Base-by-base conservation (phyloP, 2,888 invertebrate species). In the Belgica antarctica region DNA sequence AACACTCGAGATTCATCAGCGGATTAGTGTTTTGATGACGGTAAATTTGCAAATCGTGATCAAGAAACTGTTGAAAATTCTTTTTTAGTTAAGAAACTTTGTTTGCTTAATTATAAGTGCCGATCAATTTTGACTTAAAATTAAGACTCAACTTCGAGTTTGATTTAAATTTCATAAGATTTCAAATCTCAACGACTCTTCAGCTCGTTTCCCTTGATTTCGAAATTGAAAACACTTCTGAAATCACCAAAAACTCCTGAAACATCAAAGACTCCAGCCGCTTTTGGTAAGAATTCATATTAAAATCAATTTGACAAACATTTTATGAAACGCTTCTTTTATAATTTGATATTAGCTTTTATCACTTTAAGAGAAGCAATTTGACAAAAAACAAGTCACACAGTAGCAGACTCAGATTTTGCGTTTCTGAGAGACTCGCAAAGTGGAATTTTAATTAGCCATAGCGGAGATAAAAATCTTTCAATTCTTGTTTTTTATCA, bases 391-490 rank as follows among this genome's bases (percentile, higher is more conserved):
- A 41, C 52, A 24, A 52, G 17, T 10, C 52, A 19, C 19, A 52
- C 52, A 15, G 52, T 52, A 52, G 52, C 52, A 24, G 12, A 52
- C n/a, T 41, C 41, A 41, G 12, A 41, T 41, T 41, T 41, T 15
- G 41, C 41, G 41, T 41, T 15, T 12, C n/a, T 41, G 10, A 52
- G 8, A 52, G 24, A 19, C 22, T 22, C 15, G 24, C 52, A 15
- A 24, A 52, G 15, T n/a, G 22, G 52, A 52, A 52, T 52, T 52
- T 52, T 52, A 52, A 52, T 52, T 52, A 52, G 52, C 15, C 24
- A 24, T 52, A 10, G 52, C 41, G 15, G n/a, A 41, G 52, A 52
- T 52, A n/a, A 52, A 15, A 52, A 52, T 52, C 52, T 52, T 52
- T 17, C 52, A 52, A 15, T 15, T 52, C 52, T 52, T 15, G 52